These are phyloP conservation scores for Epirrita christyi DNA, from an alignment of 2,888 invertebrate species.

Conservation along the genomic window DNA sequence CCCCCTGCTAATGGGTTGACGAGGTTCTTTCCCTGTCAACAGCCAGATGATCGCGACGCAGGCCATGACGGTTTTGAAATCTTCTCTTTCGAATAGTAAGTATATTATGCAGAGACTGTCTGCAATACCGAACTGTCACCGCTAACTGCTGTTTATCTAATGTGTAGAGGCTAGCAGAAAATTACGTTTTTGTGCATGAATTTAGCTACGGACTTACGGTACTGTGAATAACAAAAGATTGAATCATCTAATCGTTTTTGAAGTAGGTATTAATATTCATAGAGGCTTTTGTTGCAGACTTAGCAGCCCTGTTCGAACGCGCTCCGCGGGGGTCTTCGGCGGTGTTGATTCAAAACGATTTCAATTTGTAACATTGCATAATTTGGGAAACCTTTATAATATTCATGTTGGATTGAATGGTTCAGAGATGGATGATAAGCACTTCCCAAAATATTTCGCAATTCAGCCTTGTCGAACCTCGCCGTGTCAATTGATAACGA, in stretches of 20 bases:
- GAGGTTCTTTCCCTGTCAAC: too few species aligned
- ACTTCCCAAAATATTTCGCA: conserved; percentile 62
- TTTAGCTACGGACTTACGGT: conserved; percentile 14
- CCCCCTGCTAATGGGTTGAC: too few species aligned
- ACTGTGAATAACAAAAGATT: conserved; percentile 36
- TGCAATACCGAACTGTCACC: too few species aligned
- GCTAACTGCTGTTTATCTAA: too few species aligned
- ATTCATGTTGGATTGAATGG: conserved; percentile 63
- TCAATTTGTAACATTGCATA: conserved; percentile 77
- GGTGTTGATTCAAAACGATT: conserved; percentile 65
- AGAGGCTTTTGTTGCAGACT: conserved; percentile 45
- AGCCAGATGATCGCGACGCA: too few species aligned
- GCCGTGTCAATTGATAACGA: too few species aligned
- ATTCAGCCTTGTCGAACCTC: conserved; percentile 62
- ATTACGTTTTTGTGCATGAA: conserved; percentile 7
- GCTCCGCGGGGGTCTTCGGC: conserved; percentile 59
- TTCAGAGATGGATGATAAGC: conserved; percentile 56
- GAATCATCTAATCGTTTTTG: conserved; percentile 49
- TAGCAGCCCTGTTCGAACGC: conserved; percentile 46
- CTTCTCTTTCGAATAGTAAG: too few species aligned
- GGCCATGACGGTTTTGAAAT: too few species aligned
- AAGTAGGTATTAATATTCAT: conserved; percentile 20
- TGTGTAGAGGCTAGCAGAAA: too few species aligned
- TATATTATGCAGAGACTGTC: too few species aligned
- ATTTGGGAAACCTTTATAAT: conserved; percentile 70